Evolutionary conservation across 1,140 invertebrate genomes (phyloP), one percentile per base, ranked within the genome.

Genomic region (Pomacea maculata): DNA sequence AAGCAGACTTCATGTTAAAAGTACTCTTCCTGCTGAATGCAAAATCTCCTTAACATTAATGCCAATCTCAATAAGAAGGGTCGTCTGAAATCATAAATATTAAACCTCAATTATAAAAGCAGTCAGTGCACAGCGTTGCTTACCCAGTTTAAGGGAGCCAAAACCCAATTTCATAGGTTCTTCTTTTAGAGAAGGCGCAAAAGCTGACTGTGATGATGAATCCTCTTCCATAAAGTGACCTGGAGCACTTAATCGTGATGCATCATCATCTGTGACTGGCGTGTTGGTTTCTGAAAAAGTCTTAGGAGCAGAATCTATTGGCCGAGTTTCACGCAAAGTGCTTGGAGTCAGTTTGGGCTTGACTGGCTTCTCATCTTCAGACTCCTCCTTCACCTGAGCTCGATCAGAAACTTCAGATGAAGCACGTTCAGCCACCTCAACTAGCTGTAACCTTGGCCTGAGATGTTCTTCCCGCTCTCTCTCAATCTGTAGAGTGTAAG

Each of bases 401-500:
- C 29, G 15, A 45, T 78, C 77, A 12, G 77, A 78, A 12, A 67
- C 67, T 29, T 78, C 77, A 25, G 77, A 78, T 68, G 79, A 80
- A 29, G 82, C 82, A 70, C 81, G 82, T 75, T 85, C 78, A 34
- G 79, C 55, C 57, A 61, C 57, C 83, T 86, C 78, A 67, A 85
- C 45, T 9, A 91, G 82, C 64, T 90, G 84, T 68, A 92, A 83
- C 65, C 89, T 94, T 8, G 96, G 96, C 89, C 94, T 95, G 89
- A 97, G 96, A 87, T 95, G 94, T 87, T 96, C 95, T 87, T 97
- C 96, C 57, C 95, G 93, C 88, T 96, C 95, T 83, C 94, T 83
- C 83, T 92, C 90, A 83, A 92, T 89, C 90, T 91, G 79, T 19
- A 82, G 83, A 52, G 52, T 79, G 34, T 45, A 45, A 2, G 34